Evolutionary conservation across 2,113 vertebrate genomes (phyloP).

Genomic region (Plestiodon gilberti): DNA sequence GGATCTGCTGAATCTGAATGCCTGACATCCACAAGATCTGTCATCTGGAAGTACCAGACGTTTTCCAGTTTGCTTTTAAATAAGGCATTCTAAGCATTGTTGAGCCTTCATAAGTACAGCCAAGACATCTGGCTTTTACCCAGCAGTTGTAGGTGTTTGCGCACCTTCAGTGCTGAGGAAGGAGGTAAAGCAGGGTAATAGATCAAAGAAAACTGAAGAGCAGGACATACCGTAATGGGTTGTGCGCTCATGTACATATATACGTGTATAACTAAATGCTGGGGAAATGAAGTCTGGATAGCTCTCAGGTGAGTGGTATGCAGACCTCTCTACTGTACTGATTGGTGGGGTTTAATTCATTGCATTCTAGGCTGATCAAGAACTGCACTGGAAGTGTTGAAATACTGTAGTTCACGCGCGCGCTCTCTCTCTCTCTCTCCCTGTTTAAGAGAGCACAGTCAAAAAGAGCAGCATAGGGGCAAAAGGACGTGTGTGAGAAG

Average conservation of each 20-base stretch:
- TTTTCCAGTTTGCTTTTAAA: background rate
- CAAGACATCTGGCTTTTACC: background rate
- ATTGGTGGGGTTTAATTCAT: background rate
- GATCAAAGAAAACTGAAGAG: background rate
- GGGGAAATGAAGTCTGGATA: background rate
- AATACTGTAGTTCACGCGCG: too few relatives aligned
- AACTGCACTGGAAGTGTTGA: background rate
- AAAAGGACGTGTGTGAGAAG: too few relatives aligned
- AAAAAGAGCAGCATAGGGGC: too few relatives aligned
- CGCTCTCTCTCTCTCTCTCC: too few relatives aligned
- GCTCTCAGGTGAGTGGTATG: background rate
- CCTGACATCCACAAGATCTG: background rate
- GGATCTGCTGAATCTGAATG: background rate
- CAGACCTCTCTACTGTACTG: background rate
- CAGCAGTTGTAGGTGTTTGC: background rate
- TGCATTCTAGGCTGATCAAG: background rate
- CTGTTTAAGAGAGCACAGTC: too few relatives aligned
- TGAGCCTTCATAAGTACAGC: background rate
- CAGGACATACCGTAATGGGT: background rate
- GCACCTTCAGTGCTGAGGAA: background rate
- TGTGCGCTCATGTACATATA: background rate
- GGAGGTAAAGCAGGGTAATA: background rate
- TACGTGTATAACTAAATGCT: background rate
- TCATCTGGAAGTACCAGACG: background rate
- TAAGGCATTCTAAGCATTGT: background rate